Evolutionary conservation across 30 jellyfish, hydroid and myxozoan species (phyloP).

Genomic region (Turritopsis rubra): DNA sequence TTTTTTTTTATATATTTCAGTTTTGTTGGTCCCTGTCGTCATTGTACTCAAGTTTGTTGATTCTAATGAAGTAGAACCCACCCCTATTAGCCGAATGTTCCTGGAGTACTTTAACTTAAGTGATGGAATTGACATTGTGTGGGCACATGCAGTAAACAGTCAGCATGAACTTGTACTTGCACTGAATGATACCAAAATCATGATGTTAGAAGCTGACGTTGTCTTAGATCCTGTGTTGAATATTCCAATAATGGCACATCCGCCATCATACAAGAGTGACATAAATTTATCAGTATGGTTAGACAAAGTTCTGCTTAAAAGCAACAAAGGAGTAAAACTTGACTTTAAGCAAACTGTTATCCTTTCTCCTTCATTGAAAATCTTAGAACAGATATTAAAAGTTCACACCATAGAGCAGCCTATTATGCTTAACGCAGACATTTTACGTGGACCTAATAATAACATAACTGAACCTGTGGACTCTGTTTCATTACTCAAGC

Average conservation of each 20-base stretch:
- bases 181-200: conserved; percentile 31
- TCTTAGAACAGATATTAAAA: conserved; percentile 31
- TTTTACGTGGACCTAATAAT: conserved; percentile 72
- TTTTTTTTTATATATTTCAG: neutral
- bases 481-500: conserved; percentile 37
- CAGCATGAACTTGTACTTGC: conserved; percentile 30
- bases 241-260: conserved; percentile 92
- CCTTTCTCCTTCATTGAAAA: conserved; percentile 58
- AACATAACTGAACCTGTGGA: conserved; percentile 59
- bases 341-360: conserved; percentile 73
- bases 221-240: conserved; percentile 42
- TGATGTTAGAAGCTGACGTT: conserved; percentile 89
- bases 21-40: neutral
- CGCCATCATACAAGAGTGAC: conserved; percentile 80
- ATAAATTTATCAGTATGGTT: conserved; percentile 47
- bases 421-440: conserved; percentile 75
- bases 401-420: conserved; percentile 27
- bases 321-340: conserved; percentile 66
- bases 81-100: neutral
- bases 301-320: conserved; percentile 8
- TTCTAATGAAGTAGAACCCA: neutral
- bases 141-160: conserved; percentile 96
- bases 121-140: conserved; percentile 70
- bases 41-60: neutral
- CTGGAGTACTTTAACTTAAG: conserved; percentile 41